A percentile compares a stretch with the other conserved stretches of the same genome.
These are phyloP conservation scores for Anoura caudifer DNA, from an alignment of 2,113 vertebrate species.

Conservation along the genomic window DNA sequence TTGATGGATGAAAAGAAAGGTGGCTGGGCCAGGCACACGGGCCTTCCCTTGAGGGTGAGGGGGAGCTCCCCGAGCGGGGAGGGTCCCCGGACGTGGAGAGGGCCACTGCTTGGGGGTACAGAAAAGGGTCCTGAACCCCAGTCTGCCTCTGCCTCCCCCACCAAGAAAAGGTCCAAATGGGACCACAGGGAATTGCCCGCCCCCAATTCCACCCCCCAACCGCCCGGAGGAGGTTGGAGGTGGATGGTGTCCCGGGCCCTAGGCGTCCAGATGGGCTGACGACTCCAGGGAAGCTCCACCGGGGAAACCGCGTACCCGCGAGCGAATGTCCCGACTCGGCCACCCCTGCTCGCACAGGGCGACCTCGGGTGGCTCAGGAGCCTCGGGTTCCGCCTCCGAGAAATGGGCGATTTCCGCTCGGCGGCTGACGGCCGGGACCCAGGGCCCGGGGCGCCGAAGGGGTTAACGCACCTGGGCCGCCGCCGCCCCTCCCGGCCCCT, in stretches of 20 bases:
- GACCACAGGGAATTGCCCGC: background rate
- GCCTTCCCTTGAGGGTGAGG: background rate
- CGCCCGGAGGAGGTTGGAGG: background rate
- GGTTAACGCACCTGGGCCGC: slow-evolving; percentile 71
- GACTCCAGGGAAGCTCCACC: background rate
- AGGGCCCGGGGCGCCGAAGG: slow-evolving; percentile 21
- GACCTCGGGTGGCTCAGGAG: background rate
- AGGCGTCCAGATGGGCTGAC: background rate
- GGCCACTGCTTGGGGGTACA: background rate
- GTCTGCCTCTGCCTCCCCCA: background rate
- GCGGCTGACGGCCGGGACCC: background rate
- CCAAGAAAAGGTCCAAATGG: background rate
- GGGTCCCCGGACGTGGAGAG: background rate
- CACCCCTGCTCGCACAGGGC: background rate
- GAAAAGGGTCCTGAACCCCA: background rate
- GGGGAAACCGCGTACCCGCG: background rate
- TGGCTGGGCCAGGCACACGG: background rate
- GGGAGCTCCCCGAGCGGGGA: background rate
- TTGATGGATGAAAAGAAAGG: slow-evolving; percentile 2
- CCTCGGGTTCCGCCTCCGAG: background rate
- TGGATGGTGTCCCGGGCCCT: background rate
- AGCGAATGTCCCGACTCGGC: background rate
- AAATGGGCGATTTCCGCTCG: background rate
- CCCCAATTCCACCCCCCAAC: fast-evolving
- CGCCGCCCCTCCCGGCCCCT: slow-evolving; percentile 41